phyloP scores from a whole-genome alignment of 2,888 invertebrate genomes.

The Empis livida region DNA sequence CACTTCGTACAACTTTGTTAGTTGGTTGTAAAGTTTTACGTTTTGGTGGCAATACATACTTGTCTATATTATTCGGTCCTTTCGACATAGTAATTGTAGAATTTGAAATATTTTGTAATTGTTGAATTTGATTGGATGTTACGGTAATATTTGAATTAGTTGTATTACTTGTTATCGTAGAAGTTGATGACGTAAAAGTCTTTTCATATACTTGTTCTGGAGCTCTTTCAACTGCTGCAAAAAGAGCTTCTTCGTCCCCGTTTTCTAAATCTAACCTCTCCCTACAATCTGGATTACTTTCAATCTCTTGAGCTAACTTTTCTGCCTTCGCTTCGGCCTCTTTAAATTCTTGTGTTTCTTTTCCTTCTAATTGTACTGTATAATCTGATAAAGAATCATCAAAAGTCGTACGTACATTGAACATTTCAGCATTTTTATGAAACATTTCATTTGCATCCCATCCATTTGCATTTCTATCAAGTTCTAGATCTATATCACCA shows the following conservation, averaged over 20 bases:
- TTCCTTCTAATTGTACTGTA: slow-evolving; percentile 73
- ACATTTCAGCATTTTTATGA: slow-evolving; percentile 77
- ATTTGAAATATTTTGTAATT: neutral
- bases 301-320: slow-evolving; percentile 86
- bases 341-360: slow-evolving; percentile 77
- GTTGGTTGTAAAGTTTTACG: slow-evolving; percentile 47
- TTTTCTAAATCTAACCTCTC: slow-evolving; percentile 78
- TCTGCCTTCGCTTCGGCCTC: slow-evolving; percentile 56
- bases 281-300: slow-evolving; percentile 69
- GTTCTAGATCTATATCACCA: slow-evolving; percentile 49
- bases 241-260: slow-evolving; percentile 80
- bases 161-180: slow-evolving; percentile 2
- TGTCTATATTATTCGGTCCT: slow-evolving; percentile 33
- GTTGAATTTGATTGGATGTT: slow-evolving; percentile 13
- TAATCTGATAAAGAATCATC: slow-evolving; percentile 86
- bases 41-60: slow-evolving; percentile 68
- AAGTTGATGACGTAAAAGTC: slow-evolving; percentile 11
- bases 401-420: slow-evolving; percentile 86
- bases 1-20: slow-evolving; percentile 53
- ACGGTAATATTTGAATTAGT: slow-evolving; percentile 6
- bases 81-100: slow-evolving; percentile 5
- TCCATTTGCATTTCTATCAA: slow-evolving; percentile 73
- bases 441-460: slow-evolving; percentile 99
- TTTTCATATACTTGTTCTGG: slow-evolving; percentile 15
- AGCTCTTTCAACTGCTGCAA: slow-evolving; percentile 71